Percentiles rank a stretch among this genome's conserved stretches.
Evolutionary conservation across 2,888 invertebrate genomes (phyloP).

Genomic region (Trachelus stipa): DNA sequence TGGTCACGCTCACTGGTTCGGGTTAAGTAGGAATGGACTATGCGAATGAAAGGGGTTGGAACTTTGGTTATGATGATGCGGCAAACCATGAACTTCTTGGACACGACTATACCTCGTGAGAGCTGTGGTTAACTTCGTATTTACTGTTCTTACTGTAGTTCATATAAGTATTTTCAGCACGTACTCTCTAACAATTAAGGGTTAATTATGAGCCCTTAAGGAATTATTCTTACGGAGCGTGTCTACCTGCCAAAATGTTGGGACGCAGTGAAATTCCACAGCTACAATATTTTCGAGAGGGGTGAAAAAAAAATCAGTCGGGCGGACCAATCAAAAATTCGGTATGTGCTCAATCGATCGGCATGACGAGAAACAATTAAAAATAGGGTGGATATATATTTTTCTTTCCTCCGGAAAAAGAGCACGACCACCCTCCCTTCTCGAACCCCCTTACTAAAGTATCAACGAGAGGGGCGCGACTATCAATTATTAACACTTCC

Average conservation of each 20-base stretch:
- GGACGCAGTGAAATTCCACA: not conserved
- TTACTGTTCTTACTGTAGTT: slow-evolving; percentile 5
- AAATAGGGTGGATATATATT: slow-evolving; percentile 18
- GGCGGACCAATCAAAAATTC: not conserved
- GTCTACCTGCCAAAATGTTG: not conserved
- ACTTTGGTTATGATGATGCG: slow-evolving; percentile 22
- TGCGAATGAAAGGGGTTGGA: slow-evolving; percentile 16
- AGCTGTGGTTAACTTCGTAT: slow-evolving; percentile 17
- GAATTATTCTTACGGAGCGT: not conserved
- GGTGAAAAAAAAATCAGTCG: not conserved
- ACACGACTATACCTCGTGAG: slow-evolving; percentile 18
- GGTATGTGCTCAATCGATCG: slow-evolving; percentile 9
- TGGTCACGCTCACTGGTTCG: not conserved
- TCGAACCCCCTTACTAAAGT: slow-evolving; percentile 28
- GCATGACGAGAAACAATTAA: slow-evolving; percentile 31
- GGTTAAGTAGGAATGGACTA: not conserved
- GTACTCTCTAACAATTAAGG: not conserved
- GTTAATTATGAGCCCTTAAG: not conserved
- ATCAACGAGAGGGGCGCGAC: slow-evolving; percentile 57
- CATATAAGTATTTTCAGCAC: not conserved
- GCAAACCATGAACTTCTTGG: slow-evolving; percentile 22
- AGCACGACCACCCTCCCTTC: slow-evolving; percentile 12
- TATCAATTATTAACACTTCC: slow-evolving; percentile 66
- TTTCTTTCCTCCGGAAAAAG: slow-evolving; percentile 27
- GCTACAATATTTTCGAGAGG: not conserved